Percentiles rank a stretch among this genome's conserved stretches.
phyloP scores from a whole-genome alignment of 2,797 vertebrate species.

The Lepus townsendii region DNA sequence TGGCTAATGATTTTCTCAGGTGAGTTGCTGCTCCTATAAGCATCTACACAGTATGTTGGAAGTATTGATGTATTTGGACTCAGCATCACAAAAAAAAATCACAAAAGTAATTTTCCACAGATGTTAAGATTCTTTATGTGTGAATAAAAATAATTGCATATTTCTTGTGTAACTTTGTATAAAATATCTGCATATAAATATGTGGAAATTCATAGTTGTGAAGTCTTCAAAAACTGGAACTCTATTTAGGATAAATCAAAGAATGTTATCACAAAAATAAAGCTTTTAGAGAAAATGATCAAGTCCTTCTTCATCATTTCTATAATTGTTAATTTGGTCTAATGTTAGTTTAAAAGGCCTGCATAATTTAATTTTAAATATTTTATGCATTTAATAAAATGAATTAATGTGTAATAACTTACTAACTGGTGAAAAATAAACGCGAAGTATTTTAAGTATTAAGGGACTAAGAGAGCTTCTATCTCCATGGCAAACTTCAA shows the following conservation, averaged over 20 bases:
- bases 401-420: slow-evolving; percentile 35
- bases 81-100: not conserved
- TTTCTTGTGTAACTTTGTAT: not conserved
- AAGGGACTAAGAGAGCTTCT: slow-evolving; percentile 4
- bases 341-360: not conserved
- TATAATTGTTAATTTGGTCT: not conserved
- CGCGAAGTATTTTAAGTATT: not conserved
- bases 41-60: not conserved
- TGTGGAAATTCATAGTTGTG: not conserved
- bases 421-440: not conserved
- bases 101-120: not conserved
- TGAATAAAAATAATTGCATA: not conserved
- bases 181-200: not conserved
- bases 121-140: not conserved
- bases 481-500: not conserved
- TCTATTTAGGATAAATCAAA: not conserved
- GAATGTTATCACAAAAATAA: not conserved
- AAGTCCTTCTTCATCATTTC: not conserved
- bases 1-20: not conserved
- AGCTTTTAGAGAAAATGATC: slow-evolving; percentile 20
- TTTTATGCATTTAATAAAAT: slow-evolving; percentile 42
- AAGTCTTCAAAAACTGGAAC: not conserved
- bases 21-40: not conserved
- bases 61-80: not conserved
- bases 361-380: slow-evolving; percentile 49